Evolutionary conservation across 1,140 invertebrate species (phyloP).

Genomic region (Eurytemora carolleeae): DNA sequence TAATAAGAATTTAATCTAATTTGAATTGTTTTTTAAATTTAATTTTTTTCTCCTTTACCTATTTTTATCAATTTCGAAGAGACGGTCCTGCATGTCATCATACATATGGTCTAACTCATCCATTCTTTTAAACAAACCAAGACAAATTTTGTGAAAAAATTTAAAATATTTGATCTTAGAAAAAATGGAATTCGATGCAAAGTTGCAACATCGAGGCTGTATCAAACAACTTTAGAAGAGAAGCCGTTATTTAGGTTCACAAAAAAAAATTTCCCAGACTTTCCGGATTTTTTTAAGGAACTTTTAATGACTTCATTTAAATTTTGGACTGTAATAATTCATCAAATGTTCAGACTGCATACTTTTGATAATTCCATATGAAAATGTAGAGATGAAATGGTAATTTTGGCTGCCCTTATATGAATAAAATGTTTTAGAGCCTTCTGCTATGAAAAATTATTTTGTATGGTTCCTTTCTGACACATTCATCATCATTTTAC

Average conservation of each 20-base stretch:
- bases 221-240: neutral
- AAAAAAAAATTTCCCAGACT: neutral
- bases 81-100: slow-evolving; percentile 13
- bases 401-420: neutral
- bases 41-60: neutral
- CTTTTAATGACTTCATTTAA: neutral
- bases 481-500: neutral
- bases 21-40: too few relatives aligned
- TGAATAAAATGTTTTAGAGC: neutral
- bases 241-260: neutral
- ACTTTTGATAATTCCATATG: neutral
- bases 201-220: neutral
- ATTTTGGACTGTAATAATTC: neutral
- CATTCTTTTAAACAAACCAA: slow-evolving; percentile 8
- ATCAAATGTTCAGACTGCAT: neutral
- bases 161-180: neutral
- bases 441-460: neutral
- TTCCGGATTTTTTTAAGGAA: neutral
- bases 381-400: too few relatives aligned
- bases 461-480: neutral
- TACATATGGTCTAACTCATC: slow-evolving; percentile 13
- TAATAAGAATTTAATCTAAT: too few relatives aligned
- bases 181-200: neutral
- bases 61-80: slow-evolving; percentile 14
- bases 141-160: too few relatives aligned